A percentile compares a stretch with the other conserved stretches of the same genome.
phyloP scores from a whole-genome alignment of 2,797 vertebrate species.

The Cetoscarus ocellatus region DNA sequence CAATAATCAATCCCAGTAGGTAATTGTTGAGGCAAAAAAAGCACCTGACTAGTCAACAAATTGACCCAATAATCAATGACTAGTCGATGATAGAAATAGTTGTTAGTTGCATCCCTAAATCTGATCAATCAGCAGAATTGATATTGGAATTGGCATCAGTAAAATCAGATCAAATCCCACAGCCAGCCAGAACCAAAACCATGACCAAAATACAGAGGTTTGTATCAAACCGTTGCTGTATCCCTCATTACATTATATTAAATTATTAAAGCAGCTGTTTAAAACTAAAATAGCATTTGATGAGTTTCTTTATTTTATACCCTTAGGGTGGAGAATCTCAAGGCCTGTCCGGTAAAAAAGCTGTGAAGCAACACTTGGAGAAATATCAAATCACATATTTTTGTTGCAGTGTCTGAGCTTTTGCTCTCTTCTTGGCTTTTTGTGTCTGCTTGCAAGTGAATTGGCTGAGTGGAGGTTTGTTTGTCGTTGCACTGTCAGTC shows the following conservation, averaged over 20 bases:
- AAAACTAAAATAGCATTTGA: not conserved
- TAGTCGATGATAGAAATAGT: too few species aligned
- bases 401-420: not conserved
- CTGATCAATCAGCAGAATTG: too few species aligned
- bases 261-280: not conserved
- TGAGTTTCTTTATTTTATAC: not conserved
- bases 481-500: not conserved
- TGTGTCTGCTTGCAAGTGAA: conserved; percentile 30
- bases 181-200: too few species aligned
- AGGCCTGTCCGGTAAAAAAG: not conserved
- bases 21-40: too few species aligned
- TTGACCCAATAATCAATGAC: too few species aligned
- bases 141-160: too few species aligned
- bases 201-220: too few species aligned
- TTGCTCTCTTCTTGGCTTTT: not conserved
- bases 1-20: too few species aligned
- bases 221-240: not conserved
- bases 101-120: too few species aligned
- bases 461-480: conserved; percentile 11
- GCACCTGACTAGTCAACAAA: too few species aligned
- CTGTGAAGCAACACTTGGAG: conserved; percentile 17
- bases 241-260: not conserved
- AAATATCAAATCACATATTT: conserved; percentile 31
- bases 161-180: too few species aligned
- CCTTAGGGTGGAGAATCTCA: not conserved